These are phyloP conservation scores for Callipepla squamata DNA, from an alignment of 2,113 vertebrate species.

Conservation along the genomic window DNA sequence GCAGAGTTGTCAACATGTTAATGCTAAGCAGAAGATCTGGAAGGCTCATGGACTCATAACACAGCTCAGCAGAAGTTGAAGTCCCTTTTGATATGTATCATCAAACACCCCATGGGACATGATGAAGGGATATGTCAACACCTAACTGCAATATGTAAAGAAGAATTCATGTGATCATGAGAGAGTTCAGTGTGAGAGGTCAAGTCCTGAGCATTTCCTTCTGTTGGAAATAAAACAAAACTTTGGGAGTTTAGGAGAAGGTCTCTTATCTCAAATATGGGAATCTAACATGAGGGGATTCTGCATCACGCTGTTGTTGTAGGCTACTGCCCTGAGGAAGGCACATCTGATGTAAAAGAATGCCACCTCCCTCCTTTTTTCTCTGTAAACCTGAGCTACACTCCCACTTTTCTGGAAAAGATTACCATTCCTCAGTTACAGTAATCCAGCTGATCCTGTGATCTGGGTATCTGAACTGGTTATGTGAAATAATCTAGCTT, in stretches of 20 bases:
- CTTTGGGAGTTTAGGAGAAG: not conserved
- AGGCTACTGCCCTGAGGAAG: not conserved
- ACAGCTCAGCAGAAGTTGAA: not conserved
- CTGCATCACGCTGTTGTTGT: not conserved
- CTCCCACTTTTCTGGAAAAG: not conserved
- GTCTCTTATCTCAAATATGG: not conserved
- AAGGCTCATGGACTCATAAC: not conserved
- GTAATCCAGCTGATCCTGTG: not conserved
- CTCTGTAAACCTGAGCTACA: not conserved
- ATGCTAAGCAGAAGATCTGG: not conserved
- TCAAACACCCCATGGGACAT: not conserved
- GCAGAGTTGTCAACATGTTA: rapidly evolving
- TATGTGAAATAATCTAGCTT: not conserved
- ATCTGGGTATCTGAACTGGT: not conserved
- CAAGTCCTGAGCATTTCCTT: not conserved
- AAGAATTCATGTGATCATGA: not conserved
- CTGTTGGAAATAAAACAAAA: not conserved
- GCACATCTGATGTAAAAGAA: not conserved
- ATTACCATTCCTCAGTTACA: not conserved
- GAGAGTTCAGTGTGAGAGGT: not conserved
- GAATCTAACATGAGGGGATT: not conserved
- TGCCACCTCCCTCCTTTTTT: not conserved
- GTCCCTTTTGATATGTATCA: not conserved
- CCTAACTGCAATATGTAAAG: not conserved
- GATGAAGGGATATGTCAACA: not conserved